These are phyloP conservation scores for Galago senegalensis DNA, from an alignment of 2,797 vertebrate genomes.

Conservation along the genomic window DNA sequence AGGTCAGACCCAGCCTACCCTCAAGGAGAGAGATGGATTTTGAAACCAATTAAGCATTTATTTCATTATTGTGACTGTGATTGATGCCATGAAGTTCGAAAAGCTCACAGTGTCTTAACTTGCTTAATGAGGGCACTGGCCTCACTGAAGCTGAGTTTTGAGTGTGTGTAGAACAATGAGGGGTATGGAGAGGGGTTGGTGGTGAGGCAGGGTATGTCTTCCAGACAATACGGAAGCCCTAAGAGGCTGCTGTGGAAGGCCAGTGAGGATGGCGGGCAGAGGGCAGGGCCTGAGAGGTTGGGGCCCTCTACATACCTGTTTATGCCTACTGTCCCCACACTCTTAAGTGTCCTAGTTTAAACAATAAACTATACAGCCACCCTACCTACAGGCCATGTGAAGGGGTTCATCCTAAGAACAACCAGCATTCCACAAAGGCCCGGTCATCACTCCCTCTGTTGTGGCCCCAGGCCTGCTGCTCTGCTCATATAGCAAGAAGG, in stretches of 20 bases:
- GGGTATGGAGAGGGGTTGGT: neutral
- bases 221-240: neutral
- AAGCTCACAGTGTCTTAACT: neutral
- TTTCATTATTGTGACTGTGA: neutral
- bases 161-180: neutral
- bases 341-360: neutral
- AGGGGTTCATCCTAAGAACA: neutral
- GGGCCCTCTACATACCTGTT: accelerated
- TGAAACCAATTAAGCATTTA: neutral
- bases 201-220: too few species aligned
- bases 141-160: neutral
- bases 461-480: neutral
- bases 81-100: neutral
- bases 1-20: neutral
- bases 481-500: neutral
- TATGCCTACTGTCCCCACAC: neutral
- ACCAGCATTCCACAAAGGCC: neutral
- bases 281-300: neutral
- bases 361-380: neutral
- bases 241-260: neutral
- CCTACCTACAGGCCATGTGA: neutral
- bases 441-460: neutral
- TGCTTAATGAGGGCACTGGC: neutral
- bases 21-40: neutral
- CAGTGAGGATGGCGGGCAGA: neutral